Base-by-base conservation (phyloP, 1,140 invertebrate species). In the Drosophila tani region DNA sequence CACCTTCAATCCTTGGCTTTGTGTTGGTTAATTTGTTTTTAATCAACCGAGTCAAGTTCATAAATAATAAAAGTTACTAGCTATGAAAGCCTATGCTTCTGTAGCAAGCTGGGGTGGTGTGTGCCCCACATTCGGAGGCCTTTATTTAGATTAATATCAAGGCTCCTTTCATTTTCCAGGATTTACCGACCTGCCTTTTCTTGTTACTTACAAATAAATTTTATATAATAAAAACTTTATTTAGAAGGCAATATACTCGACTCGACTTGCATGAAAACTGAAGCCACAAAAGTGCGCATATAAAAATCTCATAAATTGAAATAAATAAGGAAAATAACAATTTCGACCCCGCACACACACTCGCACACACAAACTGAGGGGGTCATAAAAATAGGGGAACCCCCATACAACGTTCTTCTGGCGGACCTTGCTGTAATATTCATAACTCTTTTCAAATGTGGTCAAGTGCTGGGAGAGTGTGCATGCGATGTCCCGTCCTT, bases 371-470 rank as follows among this genome's bases (percentile, higher is more conserved):
- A 19, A 1, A 0, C 3, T 12, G 14, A 8, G 51, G 49, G 35
- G 45, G 45, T 45, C 57, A 32, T 65, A 65, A 65, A 65, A 67
- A 40, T 47, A 35, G 45, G 41, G 55, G 29, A 59, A 24, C 56
- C 70, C 55, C 40, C 74, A 17, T 38, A 40, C 63, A 68, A 29
- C 17, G 21, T 47, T 60, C 57, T 47, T 51, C 21, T 41, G 51
- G 64, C 45, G 59, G 80, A 69, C 76, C 79, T 78, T 67, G 51
- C 65, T 81, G 84, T 82, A 88, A 88, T 88, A 88, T 88, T 88
- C 84, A 88, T 88, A 88, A 84, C 85, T 88, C 84, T 88, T 88
- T 90, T 88, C 85, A 90, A 88, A 88, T 90, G 85, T 88, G 84
- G 84, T 88, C 84, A 90, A 88, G 85, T 84, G 85, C 77, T 64